Evolutionary conservation across 2,113 vertebrate genomes (phyloP).

Genomic region (Mohoua ochrocephala): DNA sequence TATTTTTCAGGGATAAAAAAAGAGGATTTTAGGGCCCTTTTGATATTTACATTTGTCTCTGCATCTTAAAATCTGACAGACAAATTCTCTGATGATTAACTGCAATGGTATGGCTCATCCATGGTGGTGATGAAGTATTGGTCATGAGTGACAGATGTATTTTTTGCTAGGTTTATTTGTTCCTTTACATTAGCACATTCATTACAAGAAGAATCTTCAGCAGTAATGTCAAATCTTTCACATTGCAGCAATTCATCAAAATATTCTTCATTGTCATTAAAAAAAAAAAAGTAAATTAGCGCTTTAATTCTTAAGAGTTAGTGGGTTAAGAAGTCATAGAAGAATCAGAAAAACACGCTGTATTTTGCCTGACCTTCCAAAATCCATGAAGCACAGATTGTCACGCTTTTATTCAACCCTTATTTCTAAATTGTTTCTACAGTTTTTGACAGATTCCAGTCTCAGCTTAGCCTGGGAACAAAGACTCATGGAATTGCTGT

Average conservation of each 20-base stretch:
- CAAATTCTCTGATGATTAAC: neutral
- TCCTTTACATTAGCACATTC: neutral
- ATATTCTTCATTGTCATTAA: neutral
- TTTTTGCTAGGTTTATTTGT: neutral
- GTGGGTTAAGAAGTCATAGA: neutral
- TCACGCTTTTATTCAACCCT: neutral
- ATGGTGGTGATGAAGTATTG: neutral
- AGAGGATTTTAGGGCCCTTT: neutral
- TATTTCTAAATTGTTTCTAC: neutral
- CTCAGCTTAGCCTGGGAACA: neutral
- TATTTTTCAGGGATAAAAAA: neutral
- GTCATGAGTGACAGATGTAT: neutral
- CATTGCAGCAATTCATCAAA: neutral
- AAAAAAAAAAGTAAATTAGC: neutral
- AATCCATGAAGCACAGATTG: neutral
- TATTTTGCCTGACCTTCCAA: neutral
- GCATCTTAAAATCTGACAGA: neutral
- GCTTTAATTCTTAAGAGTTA: neutral
- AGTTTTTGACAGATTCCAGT: neutral
- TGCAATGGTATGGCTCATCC: neutral
- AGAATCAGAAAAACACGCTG: neutral
- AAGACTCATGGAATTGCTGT: neutral
- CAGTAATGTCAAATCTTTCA: neutral
- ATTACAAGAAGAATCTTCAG: neutral
- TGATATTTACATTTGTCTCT: neutral